Evolutionary conservation across 2,797 vertebrate genomes (phyloP), one percentile per base, ranked within the genome.

Genomic region (Pangasius macronema): DNA sequence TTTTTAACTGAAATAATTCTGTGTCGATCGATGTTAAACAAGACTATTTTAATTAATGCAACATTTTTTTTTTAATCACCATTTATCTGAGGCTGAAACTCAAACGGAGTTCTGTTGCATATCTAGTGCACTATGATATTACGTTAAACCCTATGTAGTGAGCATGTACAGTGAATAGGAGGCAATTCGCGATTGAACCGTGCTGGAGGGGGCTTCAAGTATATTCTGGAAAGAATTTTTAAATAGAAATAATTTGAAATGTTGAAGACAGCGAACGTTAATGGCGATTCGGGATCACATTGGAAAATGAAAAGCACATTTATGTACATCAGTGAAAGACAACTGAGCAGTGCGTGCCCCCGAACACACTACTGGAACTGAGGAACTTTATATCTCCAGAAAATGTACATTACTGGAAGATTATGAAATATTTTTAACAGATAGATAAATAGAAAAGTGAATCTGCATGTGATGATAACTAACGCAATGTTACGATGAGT

Each of bases 131-230:
- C 36, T 2, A 79, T 20, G 51, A 30, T 61, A 42, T 22, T 11
- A 61, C 11, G 18, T 81, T 81, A 81, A 81, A 39, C 55, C 36
- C 80, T 82, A 65, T 9, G 80, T 20, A 82, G 59, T 49, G 42
- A 82, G 27, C 27, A 30, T 30, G 42, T 18, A 5, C 11, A 49
- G 61, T 51, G 27, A 82, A 82, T 3, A 83, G 27, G 9, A 51
- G 9, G 46, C 63, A 3, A 6, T 30, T 82, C 18, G 2, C 42
- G 42, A 9, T 83, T 83, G 0, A 53, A 83, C 20, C 20, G n/a
- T 24, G 46, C 36, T 13, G 3, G 5, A 22, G 14, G 18, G 11
- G 18, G 6, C 36, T 14, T 81, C 4, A 20, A 63, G 24, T n/a
- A 30, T 2, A 18, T 20, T 82, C 59, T 65, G 39, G 16, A 67